Conservation (phyloP, 2,113 vertebrate species). For the Rutilus rutilus region DNA sequence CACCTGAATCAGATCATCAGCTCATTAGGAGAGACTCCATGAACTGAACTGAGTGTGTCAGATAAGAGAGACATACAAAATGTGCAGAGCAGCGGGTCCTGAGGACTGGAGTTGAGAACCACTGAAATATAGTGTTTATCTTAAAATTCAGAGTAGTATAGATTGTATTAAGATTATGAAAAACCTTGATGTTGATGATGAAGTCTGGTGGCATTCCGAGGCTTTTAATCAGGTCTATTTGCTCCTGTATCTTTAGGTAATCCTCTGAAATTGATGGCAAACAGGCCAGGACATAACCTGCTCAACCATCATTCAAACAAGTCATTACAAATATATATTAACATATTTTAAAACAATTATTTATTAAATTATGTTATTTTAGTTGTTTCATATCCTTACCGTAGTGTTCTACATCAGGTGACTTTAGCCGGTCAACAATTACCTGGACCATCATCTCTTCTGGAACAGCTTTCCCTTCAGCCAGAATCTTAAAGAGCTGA, state of each 20-base stretch:
- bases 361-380: background rate
- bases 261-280: slow-evolving; percentile 85
- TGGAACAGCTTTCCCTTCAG: slow-evolving; percentile 79
- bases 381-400: slow-evolving; percentile 72
- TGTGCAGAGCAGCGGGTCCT: no score
- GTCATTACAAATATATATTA: background rate
- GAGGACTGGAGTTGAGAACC: no score
- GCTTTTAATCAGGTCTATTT: slow-evolving; percentile 85
- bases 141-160: background rate
- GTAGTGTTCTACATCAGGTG: slow-evolving; percentile 85
- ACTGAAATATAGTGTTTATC: background rate
- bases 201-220: slow-evolving; percentile 86
- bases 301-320: background rate
- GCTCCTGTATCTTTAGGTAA: slow-evolving; percentile 78
- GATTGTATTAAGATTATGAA: background rate
- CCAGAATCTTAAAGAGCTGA: slow-evolving; percentile 80
- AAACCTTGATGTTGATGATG: slow-evolving; percentile 95
- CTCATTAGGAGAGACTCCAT: no score
- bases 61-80: no score
- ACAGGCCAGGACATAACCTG: slow-evolving; percentile 93
- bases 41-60: no score
- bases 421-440: slow-evolving; percentile 82
- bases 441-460: slow-evolving; percentile 83
- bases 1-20: no score
- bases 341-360: no score